Evolutionary conservation across 2,113 vertebrate species (phyloP).

Genomic region (Tupaia chinensis): DNA sequence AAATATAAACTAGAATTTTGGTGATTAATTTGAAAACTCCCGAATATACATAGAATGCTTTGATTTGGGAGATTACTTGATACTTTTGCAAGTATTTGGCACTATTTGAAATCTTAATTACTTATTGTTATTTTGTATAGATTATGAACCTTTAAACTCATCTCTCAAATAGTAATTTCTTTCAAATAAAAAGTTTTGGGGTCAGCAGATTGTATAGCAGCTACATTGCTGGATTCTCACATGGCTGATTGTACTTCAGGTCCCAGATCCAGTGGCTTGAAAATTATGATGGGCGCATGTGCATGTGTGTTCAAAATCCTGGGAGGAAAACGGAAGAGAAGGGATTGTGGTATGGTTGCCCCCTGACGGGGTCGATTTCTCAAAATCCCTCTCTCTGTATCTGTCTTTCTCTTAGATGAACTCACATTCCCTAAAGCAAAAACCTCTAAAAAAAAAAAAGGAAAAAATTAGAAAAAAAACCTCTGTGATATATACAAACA

Average conservation of each 20-base stretch:
- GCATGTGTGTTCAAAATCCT: too few species aligned
- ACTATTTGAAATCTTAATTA: not conserved
- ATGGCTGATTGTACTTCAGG: too few species aligned
- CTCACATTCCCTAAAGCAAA: not conserved
- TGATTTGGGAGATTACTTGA: not conserved
- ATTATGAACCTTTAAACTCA: not conserved
- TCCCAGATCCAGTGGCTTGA: too few species aligned
- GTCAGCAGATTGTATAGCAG: too few species aligned
- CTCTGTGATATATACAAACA: not conserved
- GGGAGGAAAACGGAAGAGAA: too few species aligned
- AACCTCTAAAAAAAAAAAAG: not conserved
- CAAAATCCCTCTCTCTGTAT: too few species aligned
- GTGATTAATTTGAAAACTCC: not conserved
- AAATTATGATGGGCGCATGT: too few species aligned
- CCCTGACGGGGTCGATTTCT: too few species aligned
- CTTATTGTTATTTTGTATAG: not conserved
- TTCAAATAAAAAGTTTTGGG: not conserved
- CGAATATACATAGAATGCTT: not conserved
- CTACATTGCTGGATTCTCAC: too few species aligned
- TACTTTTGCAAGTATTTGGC: not conserved
- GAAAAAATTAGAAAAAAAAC: not conserved
- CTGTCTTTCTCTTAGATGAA: too few species aligned
- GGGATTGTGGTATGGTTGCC: too few species aligned
- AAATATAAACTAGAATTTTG: conserved; percentile 3
- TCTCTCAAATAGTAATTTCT: not conserved